A percentile compares a stretch with the other conserved stretches of the same genome.
phyloP scores from a whole-genome alignment of 1,140 invertebrate species.

The Antheraea mylitta region DNA sequence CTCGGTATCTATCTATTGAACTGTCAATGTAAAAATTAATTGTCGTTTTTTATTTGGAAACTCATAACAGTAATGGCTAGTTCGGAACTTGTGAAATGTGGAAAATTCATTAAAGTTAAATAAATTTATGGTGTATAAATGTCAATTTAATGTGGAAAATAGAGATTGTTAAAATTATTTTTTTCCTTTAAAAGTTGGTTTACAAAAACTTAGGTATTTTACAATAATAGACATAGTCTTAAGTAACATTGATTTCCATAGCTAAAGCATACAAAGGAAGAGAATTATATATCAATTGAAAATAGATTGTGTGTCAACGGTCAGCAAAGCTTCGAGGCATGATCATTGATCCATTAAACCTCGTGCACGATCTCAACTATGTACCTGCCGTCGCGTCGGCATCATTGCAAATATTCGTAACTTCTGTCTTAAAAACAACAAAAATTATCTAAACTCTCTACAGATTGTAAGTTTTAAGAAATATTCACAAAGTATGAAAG shows the following conservation, averaged over 20 bases:
- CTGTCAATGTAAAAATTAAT: constrained; percentile 30
- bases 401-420: constrained; percentile 12
- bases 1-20: constrained; percentile 21
- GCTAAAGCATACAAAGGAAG: constrained; percentile 47
- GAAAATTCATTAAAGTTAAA: neutral
- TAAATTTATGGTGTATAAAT: neutral
- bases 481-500: neutral
- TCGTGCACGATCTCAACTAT: constrained; percentile 34
- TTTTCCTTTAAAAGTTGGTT: neutral
- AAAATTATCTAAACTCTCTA: neutral
- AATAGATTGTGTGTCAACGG: constrained; percentile 60
- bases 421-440: neutral
- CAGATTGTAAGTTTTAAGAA: neutral
- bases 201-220: neutral
- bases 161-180: neutral
- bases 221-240: neutral
- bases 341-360: constrained; percentile 43
- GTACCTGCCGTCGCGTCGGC: constrained; percentile 33
- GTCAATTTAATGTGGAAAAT: neutral
- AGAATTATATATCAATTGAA: constrained; percentile 53
- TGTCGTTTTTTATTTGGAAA: constrained; percentile 23
- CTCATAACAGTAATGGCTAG: neutral
- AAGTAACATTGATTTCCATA: neutral
- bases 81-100: constrained; percentile 2
- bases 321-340: constrained; percentile 44